Evolutionary conservation across 2,113 vertebrate genomes (phyloP), one percentile per base, ranked within the genome.

Genomic region (Labrus mixtus): DNA sequence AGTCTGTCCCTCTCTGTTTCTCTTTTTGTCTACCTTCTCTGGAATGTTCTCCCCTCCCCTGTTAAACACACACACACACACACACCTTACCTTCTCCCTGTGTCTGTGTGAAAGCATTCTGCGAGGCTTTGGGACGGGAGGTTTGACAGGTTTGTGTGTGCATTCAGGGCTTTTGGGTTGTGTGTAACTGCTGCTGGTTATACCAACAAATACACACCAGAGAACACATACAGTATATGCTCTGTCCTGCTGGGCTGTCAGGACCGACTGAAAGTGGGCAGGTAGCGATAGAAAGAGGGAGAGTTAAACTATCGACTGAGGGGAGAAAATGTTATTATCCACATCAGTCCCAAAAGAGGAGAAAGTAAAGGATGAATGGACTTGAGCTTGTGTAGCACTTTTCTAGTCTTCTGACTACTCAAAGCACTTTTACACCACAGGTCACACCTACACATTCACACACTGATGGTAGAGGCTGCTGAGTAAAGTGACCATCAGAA

Each of bases 1-100:
- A 89, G 91, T 87, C 89, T 78, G 78, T 87, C 84, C 73, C 72
- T 57, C 77, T 79, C 75, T 59, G 51, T 76, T 69, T 86, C 81
- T 73, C 78, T 81, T 81, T 87, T 79, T 84, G 83, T 72, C 80
- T 89, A 55, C 72, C 78, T 83, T 77, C 82, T 76, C 75, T 70
- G 82, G 89, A 93, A 82, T 73, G 78, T 66, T 85, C 76, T 60
- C 71, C 78, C 46, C 66, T 66, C 33, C 61, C 56, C 17, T 33
- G 48, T 13, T 51, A 39, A 19, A 22, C 45, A 39, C 39, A 54
- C 57, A 23, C 39, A 19, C 17, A 29, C 25, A 17, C 57, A 23
- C 41, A 12, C 12, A 33, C 25, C 64, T 63, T 55, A 70, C 41
- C n/a, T 53, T 22, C 65, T 55, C 46, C 71, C 54, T 85, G 72